Evolutionary conservation across 64 coral and sea anemone genomes (phyloP).

Genomic region (Actinia tenebrosa): DNA sequence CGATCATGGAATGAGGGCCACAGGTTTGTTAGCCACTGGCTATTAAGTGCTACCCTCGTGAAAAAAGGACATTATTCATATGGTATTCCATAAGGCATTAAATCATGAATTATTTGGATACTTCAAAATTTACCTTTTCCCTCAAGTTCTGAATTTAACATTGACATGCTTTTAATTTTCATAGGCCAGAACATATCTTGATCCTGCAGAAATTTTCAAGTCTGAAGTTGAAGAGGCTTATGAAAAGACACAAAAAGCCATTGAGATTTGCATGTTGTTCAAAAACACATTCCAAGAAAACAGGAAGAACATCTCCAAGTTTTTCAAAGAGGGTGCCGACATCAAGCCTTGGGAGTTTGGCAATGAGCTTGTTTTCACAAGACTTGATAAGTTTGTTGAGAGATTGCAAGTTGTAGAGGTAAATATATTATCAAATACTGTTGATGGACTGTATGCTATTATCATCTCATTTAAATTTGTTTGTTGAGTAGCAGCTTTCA

Average conservation of each 20-base stretch:
- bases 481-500: no score
- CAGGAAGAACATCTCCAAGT: slow-evolving; percentile 78
- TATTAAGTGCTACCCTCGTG: no score
- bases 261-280: slow-evolving; percentile 77
- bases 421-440: not conserved
- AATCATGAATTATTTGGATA: no score
- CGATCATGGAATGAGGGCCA: no score
- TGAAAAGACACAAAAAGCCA: slow-evolving; percentile 75
- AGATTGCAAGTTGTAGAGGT: slow-evolving; percentile 86
- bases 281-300: slow-evolving; percentile 72
- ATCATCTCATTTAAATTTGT: no score
- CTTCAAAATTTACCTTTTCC: not conserved
- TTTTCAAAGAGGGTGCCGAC: slow-evolving; percentile 80
- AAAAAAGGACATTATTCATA: no score
- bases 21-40: no score
- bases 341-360: slow-evolving; percentile 90
- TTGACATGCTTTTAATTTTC: not conserved
- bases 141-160: no score
- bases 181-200: slow-evolving; percentile 84
- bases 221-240: slow-evolving; percentile 84
- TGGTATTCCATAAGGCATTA: no score
- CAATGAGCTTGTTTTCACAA: slow-evolving; percentile 84
- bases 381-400: slow-evolving; percentile 79
- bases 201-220: slow-evolving; percentile 97
- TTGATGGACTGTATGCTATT: no score